A percentile compares a stretch with the other conserved stretches of the same genome.
phyloP scores from a whole-genome alignment of 2,113 vertebrate genomes.

The Strigops habroptila region DNA sequence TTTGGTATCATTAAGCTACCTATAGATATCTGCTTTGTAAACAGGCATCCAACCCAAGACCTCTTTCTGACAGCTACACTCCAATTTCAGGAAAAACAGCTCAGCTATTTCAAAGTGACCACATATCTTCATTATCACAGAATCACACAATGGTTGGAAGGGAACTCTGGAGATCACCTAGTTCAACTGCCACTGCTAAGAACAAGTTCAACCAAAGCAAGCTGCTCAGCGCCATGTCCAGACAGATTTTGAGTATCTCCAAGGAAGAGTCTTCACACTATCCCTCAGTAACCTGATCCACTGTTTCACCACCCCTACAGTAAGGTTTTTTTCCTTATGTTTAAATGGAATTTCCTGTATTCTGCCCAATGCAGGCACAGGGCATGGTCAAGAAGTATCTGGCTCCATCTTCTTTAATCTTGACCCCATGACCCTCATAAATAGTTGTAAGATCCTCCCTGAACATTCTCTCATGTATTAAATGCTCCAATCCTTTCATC shows the following conservation, averaged over 20 bases:
- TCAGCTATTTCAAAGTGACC: neutral
- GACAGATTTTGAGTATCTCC: neutral
- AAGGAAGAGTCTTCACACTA: neutral
- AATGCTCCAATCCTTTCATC: neutral
- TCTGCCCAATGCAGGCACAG: neutral
- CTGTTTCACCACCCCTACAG: neutral
- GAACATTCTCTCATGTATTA: neutral
- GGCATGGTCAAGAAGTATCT: neutral
- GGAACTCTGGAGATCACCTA: neutral
- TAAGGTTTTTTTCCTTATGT: neutral
- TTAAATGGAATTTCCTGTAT: neutral
- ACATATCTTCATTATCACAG: neutral
- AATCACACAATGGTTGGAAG: neutral
- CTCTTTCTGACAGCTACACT: neutral
- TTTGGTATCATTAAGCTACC: neutral
- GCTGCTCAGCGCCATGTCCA: neutral
- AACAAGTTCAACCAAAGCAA: neutral
- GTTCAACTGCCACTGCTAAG: neutral
- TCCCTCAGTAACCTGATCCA: neutral
- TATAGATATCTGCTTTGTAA: neutral
- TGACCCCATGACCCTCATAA: neutral
- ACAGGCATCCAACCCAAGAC: neutral
- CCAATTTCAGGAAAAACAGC: neutral
- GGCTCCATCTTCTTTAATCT: neutral
- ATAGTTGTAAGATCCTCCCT: neutral